Evolutionary conservation across 1,140 invertebrate genomes (phyloP), one percentile per base, ranked within the genome.

Genomic region (Bombus superbus): DNA sequence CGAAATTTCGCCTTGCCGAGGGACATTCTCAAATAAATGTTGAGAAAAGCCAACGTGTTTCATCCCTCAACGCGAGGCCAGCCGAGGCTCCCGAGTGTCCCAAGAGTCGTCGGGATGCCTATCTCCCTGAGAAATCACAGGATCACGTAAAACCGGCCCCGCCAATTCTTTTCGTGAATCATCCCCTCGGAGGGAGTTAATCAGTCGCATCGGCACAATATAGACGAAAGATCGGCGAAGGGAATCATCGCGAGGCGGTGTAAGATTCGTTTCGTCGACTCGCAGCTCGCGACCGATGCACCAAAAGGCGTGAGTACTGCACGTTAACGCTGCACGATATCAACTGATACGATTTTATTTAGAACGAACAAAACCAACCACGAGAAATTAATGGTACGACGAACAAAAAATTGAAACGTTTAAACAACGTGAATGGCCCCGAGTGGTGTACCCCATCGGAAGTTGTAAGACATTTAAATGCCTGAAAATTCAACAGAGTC

Each of bases 91-190:
- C 75, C 64, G 81, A 68, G 71, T 76, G 78, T 68, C 57, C 80
- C 15, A 44, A 76, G 81, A 69, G 62, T 84, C 78, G 86, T 76
- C 90, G 85, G 72, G 83, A 91, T 91, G 89, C 89, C 92, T 88
- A 92, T 95, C 66, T 95, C 94, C n/a, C 87, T 95, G 68, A 93
- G 92, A 68, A 95, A 95, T 74, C 93, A 94, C 74, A 92, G 94
- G 81, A 95, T 95, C 86, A 94, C 95, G 86, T 95, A 94, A 94
- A 92, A 72, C n/a, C 42, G 80, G 72, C 22, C 28, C 59, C 15
- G 28, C 11, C 66, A 22, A 35, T 59, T 35, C 18, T 25, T 72
- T 42, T 32, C 5, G 4, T 32, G 42, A 62, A 42, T 13, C 79
- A 72, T 57, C 66, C 28, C 42, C 15, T 28, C 42, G 13, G 32